Evolutionary conservation across 2,888 invertebrate species (phyloP), one percentile per base, ranked within the genome.

Genomic region (Chloroclysta siterata): DNA sequence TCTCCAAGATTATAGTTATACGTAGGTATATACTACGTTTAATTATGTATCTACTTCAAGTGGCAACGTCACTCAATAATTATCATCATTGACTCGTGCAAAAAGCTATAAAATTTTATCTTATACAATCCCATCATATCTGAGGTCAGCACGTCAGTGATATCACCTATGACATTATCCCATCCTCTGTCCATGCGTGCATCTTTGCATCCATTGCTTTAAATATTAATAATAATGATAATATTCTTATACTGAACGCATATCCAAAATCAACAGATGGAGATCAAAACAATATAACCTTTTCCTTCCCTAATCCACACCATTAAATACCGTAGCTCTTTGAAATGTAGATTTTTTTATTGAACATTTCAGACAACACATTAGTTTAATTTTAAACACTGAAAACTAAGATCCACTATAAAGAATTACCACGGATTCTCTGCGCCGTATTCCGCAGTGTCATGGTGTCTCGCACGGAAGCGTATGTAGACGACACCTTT

Each of bases 101-200:
- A 46, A 15, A 53, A 33, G 53, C 39, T 47, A 53, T 60, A 47
- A 60, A 28, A 5, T 13, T 52, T 60, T 53, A 53, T 60, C 42
- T 58, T 5, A 15, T 29, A 33, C 22, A 46, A 59, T 33, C 46
- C 2, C 59, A 47, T 39, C 46, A 53, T 22, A 47, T 1, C 59
- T 47, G 47, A 60, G 59, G 46, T 60, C 53, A 51, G 7, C 51
- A 53, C 8, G 33, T 39, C 15, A 44, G 33, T 39, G 52, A 59
- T 52, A 60, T 53, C 53, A 58, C 42, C 33, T 46, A 52, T 53
- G 22, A 36, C 39, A 22, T 22, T 22, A 22, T 22, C 22, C 22
- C 22, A 22, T 22, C 22, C 22, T 22, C 22, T 2, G 22, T 22
- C 22, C 2, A 22, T 22, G 22, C 22, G 3, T 22, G 3, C 22